Evolutionary conservation across 2,797 vertebrate genomes (phyloP).

Genomic region (Pantherophis alleghaniensis): DNA sequence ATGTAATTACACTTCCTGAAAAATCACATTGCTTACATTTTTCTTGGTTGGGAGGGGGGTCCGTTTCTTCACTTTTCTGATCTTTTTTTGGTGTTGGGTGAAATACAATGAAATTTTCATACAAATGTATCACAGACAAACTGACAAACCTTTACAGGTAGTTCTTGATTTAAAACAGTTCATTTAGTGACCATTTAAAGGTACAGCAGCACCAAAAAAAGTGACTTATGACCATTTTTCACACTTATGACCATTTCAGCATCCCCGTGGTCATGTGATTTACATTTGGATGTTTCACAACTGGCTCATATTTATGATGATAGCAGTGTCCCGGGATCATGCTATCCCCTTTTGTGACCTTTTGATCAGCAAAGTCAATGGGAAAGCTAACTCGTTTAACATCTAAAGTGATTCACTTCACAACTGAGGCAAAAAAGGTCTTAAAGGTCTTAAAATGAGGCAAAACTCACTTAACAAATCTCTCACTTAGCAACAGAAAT

Average conservation of each 20-base stretch:
- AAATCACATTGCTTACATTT: slow-evolving; percentile 51
- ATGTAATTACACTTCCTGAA: slow-evolving; percentile 61
- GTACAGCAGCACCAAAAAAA: no score
- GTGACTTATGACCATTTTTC: background rate
- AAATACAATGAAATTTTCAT: slow-evolving; percentile 56
- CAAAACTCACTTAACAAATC: background rate
- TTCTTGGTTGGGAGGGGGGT: background rate
- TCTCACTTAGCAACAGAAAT: background rate
- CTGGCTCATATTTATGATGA: background rate
- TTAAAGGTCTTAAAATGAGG: background rate
- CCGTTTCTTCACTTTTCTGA: background rate
- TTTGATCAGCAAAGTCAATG: background rate
- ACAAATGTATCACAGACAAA: slow-evolving; percentile 27
- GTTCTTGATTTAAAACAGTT: background rate
- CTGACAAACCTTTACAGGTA: background rate
- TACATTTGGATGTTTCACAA: background rate
- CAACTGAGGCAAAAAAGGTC: background rate
- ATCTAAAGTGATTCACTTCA: background rate
- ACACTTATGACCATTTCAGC: background rate
- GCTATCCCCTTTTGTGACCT: background rate
- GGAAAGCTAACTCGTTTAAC: background rate
- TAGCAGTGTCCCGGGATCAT: background rate
- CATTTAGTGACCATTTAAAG: background rate
- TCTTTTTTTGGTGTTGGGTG: background rate
- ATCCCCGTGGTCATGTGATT: background rate